phyloP scores from a whole-genome alignment of 2,113 vertebrate genomes.

The Antechinus flavipes region DNA sequence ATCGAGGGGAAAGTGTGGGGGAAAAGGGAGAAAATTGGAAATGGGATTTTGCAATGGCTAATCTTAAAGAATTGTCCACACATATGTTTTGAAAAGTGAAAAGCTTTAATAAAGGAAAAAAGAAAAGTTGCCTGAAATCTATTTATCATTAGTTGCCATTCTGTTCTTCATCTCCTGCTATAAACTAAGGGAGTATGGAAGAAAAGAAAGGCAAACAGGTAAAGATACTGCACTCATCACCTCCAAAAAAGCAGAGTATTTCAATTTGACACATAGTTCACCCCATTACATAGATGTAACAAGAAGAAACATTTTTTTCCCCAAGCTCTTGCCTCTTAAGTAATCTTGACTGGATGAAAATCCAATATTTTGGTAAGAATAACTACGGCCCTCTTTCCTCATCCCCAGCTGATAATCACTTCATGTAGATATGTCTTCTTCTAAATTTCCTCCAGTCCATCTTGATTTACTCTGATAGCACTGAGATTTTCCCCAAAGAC shows the following conservation, averaged over 20 bases:
- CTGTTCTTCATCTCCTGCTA: not conserved
- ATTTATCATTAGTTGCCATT: not conserved
- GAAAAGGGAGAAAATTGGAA: too few species aligned
- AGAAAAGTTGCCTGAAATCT: not conserved
- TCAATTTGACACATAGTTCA: not conserved
- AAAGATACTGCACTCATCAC: not conserved
- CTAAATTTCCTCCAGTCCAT: not conserved
- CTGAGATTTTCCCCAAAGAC: not conserved
- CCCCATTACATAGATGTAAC: not conserved
- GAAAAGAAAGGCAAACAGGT: not conserved
- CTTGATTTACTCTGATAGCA: too few species aligned
- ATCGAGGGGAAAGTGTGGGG: too few species aligned
- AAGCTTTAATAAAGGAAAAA: too few species aligned
- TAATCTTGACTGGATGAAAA: not conserved
- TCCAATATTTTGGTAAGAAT: not conserved
- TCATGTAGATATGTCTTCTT: not conserved
- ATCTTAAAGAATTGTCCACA: too few species aligned
- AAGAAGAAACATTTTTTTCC: not conserved
- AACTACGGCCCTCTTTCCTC: not conserved
- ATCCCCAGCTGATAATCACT: not conserved
- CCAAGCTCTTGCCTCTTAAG: not conserved
- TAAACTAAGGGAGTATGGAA: not conserved
- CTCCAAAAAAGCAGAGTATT: not conserved
- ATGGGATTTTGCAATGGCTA: too few species aligned
- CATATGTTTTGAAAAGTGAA: too few species aligned